Percentiles rank a stretch among this genome's conserved stretches.
Conservation (phyloP, 2,113 vertebrate species). For the Spermophilus dauricus region DNA sequence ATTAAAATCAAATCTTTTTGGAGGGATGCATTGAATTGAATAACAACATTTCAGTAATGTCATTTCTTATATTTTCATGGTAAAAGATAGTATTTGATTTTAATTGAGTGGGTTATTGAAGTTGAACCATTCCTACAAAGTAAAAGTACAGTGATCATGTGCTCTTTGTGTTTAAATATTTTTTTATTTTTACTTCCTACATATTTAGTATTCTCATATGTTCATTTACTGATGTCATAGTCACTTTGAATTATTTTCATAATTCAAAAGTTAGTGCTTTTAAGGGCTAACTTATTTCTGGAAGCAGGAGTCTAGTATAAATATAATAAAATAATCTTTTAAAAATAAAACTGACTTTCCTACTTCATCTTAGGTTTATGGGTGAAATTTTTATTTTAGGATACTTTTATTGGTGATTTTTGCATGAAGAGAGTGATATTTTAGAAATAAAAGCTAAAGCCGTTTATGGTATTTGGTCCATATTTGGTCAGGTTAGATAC, state of each 20-base stretch:
- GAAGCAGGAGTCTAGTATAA: constrained; percentile 48
- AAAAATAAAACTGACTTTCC: constrained; percentile 69
- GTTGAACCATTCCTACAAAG: constrained; percentile 27
- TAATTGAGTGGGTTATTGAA: constrained; percentile 33
- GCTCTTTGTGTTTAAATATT: constrained; percentile 37
- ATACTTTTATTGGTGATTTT: constrained; percentile 45
- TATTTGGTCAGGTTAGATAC: constrained; percentile 52
- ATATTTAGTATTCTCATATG: constrained; percentile 25
- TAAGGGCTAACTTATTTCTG: constrained; percentile 58
- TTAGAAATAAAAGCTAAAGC: constrained; percentile 40
- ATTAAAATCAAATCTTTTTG: constrained; percentile 38
- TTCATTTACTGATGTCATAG: constrained; percentile 52
- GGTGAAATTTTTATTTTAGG: constrained; percentile 25
- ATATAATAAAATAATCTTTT: constrained; percentile 70
- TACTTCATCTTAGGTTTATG: constrained; percentile 60
- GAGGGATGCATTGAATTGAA: neutral
- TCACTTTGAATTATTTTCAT: constrained; percentile 68
- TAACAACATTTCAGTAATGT: constrained; percentile 27
- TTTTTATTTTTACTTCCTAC: constrained; percentile 12
- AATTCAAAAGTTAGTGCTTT: constrained; percentile 61
- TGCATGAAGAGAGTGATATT: constrained; percentile 28
- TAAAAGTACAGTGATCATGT: neutral
- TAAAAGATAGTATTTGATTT: constrained; percentile 38
- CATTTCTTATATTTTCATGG: constrained; percentile 49
- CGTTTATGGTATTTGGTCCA: constrained; percentile 17